Conservation (phyloP, 1,140 invertebrate species). For the Agrilus planipennis region DNA sequence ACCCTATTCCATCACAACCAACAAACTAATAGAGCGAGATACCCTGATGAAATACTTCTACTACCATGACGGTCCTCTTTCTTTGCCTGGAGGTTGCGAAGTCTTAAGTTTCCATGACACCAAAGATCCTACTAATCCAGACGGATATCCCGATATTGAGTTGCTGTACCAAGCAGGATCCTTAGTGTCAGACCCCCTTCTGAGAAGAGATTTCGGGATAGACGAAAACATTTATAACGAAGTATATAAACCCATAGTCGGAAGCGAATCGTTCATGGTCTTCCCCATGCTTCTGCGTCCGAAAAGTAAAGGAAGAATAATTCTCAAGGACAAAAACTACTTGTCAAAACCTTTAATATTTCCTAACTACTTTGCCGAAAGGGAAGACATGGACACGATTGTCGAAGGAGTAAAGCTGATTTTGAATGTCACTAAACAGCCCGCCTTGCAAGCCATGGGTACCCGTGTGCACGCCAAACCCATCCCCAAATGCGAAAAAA, state of each 20-base stretch:
- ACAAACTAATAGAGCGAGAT: constrained; percentile 18
- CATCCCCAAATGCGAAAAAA: constrained; percentile 63
- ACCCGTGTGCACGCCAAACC: constrained; percentile 44
- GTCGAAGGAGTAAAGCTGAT: constrained; percentile 29
- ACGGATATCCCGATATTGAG: constrained; percentile 64
- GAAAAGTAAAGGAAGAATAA: constrained; percentile 54
- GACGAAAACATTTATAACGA: constrained; percentile 31
- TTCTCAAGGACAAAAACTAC: constrained; percentile 53
- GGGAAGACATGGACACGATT: constrained; percentile 32
- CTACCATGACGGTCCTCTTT: constrained; percentile 53
- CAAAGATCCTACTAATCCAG: constrained; percentile 41
- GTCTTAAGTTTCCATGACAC: constrained; percentile 54
- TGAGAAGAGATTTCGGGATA: constrained; percentile 31
- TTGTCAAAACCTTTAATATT: constrained; percentile 66
- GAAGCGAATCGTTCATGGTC: constrained; percentile 27
- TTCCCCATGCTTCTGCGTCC: constrained; percentile 57
- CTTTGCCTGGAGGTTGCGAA: constrained; percentile 70
- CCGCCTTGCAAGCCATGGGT: constrained; percentile 30
- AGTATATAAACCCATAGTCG: constrained; percentile 30
- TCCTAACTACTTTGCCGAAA: constrained; percentile 62
- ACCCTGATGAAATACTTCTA: constrained; percentile 37
- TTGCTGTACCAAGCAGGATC: constrained; percentile 49
- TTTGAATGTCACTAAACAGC: constrained; percentile 28
- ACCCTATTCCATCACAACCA: constrained; percentile 25
- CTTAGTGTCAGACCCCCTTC: constrained; percentile 31